Evolutionary conservation across 2,888 invertebrate species (phyloP).

Genomic region (Melikaiella ostensackeni): DNA sequence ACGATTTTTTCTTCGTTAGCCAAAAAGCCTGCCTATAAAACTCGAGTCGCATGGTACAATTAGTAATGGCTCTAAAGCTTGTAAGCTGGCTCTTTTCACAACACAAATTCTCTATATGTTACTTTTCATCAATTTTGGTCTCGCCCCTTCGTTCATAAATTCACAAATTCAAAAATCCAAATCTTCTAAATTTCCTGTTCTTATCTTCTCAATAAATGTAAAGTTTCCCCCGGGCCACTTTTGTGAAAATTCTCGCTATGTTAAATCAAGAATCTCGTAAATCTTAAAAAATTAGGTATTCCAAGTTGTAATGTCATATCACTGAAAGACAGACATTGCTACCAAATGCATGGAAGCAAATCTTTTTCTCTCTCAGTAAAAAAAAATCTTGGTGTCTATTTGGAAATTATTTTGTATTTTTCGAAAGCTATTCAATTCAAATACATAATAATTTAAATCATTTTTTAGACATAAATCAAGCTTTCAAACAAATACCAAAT

Average conservation of each 20-base stretch:
- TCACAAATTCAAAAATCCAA: neutral
- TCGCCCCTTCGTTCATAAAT: neutral
- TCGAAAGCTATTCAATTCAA: too few relatives aligned
- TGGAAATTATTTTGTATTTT: too few relatives aligned
- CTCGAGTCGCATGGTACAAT: conserved; percentile 63
- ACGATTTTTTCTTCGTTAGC: neutral
- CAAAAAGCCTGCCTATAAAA: conserved; percentile 55
- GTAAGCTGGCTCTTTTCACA: conserved; percentile 53
- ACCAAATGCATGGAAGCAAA: neutral
- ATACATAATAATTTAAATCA: too few relatives aligned
- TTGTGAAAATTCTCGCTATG: neutral
- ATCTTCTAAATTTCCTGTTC: neutral
- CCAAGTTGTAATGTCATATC: neutral
- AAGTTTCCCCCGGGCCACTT: neutral
- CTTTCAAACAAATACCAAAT: too few relatives aligned
- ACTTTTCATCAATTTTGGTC: neutral
- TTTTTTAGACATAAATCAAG: too few relatives aligned
- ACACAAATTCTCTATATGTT: neutral
- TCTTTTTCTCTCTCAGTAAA: neutral
- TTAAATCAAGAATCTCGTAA: neutral
- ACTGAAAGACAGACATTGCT: neutral
- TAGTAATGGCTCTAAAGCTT: conserved; percentile 62
- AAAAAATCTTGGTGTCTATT: too few relatives aligned
- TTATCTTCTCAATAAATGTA: neutral
- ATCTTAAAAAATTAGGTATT: neutral